phyloP scores from a whole-genome alignment of 2,888 invertebrate genomes.

The Calliopum simillimum region DNA sequence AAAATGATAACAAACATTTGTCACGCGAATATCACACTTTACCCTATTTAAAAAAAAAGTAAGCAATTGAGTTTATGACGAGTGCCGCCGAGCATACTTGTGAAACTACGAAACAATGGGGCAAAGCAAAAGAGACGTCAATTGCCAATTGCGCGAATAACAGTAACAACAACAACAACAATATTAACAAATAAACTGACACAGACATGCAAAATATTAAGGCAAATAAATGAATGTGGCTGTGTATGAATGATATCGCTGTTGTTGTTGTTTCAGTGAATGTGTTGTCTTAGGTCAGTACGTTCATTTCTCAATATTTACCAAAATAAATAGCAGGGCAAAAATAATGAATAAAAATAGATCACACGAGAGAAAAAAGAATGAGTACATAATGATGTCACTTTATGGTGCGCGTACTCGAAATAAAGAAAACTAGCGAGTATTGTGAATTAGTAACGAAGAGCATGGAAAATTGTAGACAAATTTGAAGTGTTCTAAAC shows the following conservation, averaged over 20 bases:
- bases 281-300: constrained; percentile 29
- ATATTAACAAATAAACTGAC: background rate
- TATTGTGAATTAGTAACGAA: too few relatives aligned
- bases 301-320: constrained; percentile 9
- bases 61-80: too few relatives aligned
- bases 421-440: too few relatives aligned
- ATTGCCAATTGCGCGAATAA: constrained; percentile 21
- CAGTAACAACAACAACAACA: constrained; percentile 3
- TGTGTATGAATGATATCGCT: constrained; percentile 8
- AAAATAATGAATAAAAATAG: background rate
- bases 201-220: constrained; percentile 21
- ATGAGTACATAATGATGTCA: too few relatives aligned
- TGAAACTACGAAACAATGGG: background rate
- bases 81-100: background rate
- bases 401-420: too few relatives aligned
- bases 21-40: too few relatives aligned
- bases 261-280: constrained; percentile 9
- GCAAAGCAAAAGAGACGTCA: constrained; percentile 4
- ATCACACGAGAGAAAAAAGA: background rate
- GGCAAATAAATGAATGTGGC: constrained; percentile 14
- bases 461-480: too few relatives aligned
- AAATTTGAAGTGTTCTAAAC: too few relatives aligned
- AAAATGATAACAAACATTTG: too few relatives aligned
- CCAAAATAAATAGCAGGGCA: background rate
- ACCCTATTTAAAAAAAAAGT: too few relatives aligned